Base-by-base conservation (phyloP, 1,140 invertebrate genomes). In the Papilio xuthus region DNA sequence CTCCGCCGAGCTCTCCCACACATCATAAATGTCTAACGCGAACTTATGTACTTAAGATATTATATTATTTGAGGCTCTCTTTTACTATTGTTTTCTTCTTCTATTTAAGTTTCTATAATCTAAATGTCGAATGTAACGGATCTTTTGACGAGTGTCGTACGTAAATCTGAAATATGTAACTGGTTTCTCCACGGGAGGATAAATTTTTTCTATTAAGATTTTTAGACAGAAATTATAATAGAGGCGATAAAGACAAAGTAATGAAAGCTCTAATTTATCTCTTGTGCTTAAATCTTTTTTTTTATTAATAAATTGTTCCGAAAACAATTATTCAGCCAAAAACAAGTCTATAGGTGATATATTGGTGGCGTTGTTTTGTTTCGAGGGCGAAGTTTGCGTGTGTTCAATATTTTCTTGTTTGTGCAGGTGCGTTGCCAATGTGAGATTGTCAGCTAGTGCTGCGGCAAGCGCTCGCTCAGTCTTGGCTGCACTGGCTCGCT, bases 341-440 rank as follows among this genome's bases (percentile, higher is more conserved):
- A 93, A 93, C 8, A 84, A 90, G 67, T 92, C 90, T 56, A 93
- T 89, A 0, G 90, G 86, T 77, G 83, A 88, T 70, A 90, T 85
- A 67, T 88, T 85, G 1, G 87, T 85, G 1, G 87, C 37, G 69
- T 63, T 13, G n/a, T 50, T 73, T 75, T 80, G 82, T 26, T 67
- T 73, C 4, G 70, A 71, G 20, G 80, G 53, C 0, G 79, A 73
- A 13, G 79, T 67, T 72, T 81, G 15, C 53, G 77, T 71, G 10
- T 63, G 26, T 32, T 47, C 42, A 6, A 80, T 26, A 56, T 63
- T 82, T 32, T 88, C 88, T 50, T 92, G 89, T 26, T 26, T 78
- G 53, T 88, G 82, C 15, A 91, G 42, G 7, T 84, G 74, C 12
- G 89, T 80, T 9, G 92, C 90, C 15, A 94, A 80, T 4, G 75